phyloP scores from a whole-genome alignment of 1,140 invertebrate genomes.

The Drosophila dunni region DNA sequence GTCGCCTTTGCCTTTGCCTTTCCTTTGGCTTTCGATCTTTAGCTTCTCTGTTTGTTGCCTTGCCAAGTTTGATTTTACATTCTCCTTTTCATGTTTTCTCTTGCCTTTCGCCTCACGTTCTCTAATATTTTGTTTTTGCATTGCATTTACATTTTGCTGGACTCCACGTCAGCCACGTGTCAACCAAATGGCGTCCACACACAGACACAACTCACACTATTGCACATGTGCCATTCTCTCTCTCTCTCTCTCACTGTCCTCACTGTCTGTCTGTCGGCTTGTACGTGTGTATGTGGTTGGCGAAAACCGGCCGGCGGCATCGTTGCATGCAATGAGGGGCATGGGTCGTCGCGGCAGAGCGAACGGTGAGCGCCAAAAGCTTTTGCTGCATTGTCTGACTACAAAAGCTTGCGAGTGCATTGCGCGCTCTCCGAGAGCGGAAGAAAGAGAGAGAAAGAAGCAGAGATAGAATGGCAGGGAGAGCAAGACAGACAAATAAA shows the following conservation, averaged over 20 bases:
- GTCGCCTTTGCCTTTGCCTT: constrained; percentile 51
- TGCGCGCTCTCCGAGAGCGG: constrained; percentile 36
- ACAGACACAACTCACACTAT: constrained; percentile 16
- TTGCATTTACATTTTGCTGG: constrained; percentile 50
- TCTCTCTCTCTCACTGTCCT: no score
- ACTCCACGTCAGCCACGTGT: constrained; percentile 75
- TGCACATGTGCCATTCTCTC: neutral
- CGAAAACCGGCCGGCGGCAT: constrained; percentile 71
- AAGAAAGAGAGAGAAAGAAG: neutral
- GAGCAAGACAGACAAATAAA: constrained; percentile 12
- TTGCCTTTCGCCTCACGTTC: neutral
- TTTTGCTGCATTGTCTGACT: constrained; percentile 50
- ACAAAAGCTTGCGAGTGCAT: constrained; percentile 70
- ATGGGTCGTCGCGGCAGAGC: constrained; percentile 7
- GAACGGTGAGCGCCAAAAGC: constrained; percentile 51
- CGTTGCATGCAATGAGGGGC: constrained; percentile 43
- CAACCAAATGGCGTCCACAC: constrained; percentile 77
- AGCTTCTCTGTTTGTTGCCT: constrained; percentile 71
- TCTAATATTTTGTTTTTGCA: constrained; percentile 16
- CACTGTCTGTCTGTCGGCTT: neutral
- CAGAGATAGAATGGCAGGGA: constrained; percentile 1
- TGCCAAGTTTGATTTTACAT: constrained; percentile 30
- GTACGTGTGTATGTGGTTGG: constrained; percentile 11
- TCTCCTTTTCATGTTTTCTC: constrained; percentile 10
- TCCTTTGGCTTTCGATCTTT: constrained; percentile 28